These are phyloP conservation scores for Cheirogaleus medius DNA, from an alignment of 2,113 vertebrate species.

Conservation along the genomic window DNA sequence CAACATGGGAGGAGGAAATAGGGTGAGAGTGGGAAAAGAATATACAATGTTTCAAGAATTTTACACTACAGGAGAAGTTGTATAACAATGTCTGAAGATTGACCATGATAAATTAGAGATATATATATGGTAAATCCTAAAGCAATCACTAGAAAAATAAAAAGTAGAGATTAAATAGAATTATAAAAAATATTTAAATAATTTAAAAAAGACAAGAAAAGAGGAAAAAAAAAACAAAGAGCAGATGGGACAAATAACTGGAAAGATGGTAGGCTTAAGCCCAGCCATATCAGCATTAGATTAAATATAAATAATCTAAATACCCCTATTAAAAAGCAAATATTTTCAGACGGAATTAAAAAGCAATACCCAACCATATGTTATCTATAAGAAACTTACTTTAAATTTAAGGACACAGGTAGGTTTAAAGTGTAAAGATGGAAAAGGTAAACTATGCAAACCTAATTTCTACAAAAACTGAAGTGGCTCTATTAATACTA, in stretches of 20 bases:
- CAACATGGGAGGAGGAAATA: not conserved
- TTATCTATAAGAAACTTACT: not conserved
- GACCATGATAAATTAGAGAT: not conserved
- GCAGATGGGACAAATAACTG: not conserved
- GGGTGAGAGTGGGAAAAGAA: not conserved
- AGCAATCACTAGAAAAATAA: not conserved
- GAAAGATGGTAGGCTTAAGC: not conserved
- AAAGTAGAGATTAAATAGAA: not conserved
- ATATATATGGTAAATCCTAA: not conserved
- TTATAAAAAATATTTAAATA: not conserved
- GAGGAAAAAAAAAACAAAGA: not conserved
- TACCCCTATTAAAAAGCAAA: not conserved
- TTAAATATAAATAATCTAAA: not conserved
- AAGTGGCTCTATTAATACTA: not conserved
- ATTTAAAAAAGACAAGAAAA: not conserved
- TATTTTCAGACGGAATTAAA: not conserved
- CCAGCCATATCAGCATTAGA: not conserved
- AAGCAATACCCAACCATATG: not conserved
- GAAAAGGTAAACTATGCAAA: not conserved
- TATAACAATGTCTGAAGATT: not conserved
- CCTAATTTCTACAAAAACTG: not conserved
- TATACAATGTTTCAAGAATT: not conserved
- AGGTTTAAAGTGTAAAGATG: not conserved
- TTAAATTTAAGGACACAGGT: not conserved
- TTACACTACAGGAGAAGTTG: not conserved